Conservation (phyloP, 2,113 vertebrate genomes). For the Embiotoca jacksoni region DNA sequence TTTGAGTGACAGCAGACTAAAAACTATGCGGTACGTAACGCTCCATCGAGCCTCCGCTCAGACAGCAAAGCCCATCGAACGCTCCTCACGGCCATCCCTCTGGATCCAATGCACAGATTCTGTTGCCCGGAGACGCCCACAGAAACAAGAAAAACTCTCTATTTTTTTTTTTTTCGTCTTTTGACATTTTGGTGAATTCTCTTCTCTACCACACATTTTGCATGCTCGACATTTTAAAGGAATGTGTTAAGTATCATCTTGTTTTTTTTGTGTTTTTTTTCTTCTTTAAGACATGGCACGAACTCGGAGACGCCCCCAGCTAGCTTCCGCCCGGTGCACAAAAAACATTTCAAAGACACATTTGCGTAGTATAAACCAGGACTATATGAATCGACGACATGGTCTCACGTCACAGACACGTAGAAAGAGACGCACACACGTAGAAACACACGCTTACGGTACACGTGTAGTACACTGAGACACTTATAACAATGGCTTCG, state of each 20-base stretch:
- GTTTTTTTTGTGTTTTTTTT: slow-evolving; percentile 18
- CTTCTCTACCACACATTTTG: slow-evolving; percentile 54
- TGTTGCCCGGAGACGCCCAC: slow-evolving; percentile 74
- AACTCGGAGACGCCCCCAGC: slow-evolving; percentile 16
- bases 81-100: slow-evolving; percentile 20
- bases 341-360: slow-evolving; percentile 71
- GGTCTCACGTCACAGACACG: slow-evolving; percentile 68
- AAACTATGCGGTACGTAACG: background rate
- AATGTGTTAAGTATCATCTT: slow-evolving; percentile 66
- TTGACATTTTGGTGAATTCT: slow-evolving; percentile 44
- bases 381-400: slow-evolving; percentile 69
- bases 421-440: slow-evolving; percentile 59
- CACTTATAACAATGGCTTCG: slow-evolving; percentile 73
- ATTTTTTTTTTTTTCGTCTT: slow-evolving; percentile 13
- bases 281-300: slow-evolving; percentile 44
- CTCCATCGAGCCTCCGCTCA: background rate
- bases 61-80: slow-evolving; percentile 21
- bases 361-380: slow-evolving; percentile 65
- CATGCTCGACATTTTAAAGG: slow-evolving; percentile 74
- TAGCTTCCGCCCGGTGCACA: slow-evolving; percentile 59
- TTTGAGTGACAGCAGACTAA: background rate
- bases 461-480: slow-evolving; percentile 63
- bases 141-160: slow-evolving; percentile 61
- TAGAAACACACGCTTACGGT: slow-evolving; percentile 63
- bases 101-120: slow-evolving; percentile 69